Percentiles rank a stretch among this genome's conserved stretches.
These are phyloP conservation scores for Lasius platythorax DNA, from an alignment of 2,888 invertebrate species.

Conservation along the genomic window DNA sequence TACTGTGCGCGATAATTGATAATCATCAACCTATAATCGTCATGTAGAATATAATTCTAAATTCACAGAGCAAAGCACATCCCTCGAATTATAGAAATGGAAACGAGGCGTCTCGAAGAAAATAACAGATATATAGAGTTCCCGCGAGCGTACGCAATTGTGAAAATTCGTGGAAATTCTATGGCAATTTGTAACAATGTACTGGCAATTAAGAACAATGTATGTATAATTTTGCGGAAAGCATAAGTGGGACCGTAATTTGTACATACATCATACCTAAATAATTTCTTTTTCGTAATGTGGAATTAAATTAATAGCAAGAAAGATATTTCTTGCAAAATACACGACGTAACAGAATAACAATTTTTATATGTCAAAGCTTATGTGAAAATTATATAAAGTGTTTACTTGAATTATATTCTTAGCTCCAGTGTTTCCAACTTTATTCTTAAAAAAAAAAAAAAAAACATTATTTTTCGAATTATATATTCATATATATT, in stretches of 20 bases:
- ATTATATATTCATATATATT: background rate
- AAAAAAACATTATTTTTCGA: background rate
- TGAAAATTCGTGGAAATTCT: constrained; percentile 47
- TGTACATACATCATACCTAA: constrained; percentile 3
- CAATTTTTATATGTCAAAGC: background rate
- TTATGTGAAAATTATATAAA: constrained; percentile 1
- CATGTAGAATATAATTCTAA: constrained; percentile 33
- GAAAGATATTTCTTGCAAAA: constrained; percentile 18
- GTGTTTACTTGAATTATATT: background rate
- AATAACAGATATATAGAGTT: constrained; percentile 34
- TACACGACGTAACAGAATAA: background rate
- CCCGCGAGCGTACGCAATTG: constrained; percentile 14
- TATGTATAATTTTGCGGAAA: constrained; percentile 46
- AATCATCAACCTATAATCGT: constrained; percentile 40
- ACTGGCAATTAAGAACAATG: constrained; percentile 33
- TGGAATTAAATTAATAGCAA: constrained; percentile 26
- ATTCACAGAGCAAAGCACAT: constrained; percentile 29
- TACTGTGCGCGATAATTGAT: constrained; percentile 38
- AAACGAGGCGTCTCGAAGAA: constrained; percentile 30
- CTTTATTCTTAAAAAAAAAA: background rate
- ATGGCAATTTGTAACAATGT: constrained; percentile 34
- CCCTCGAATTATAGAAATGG: constrained; percentile 43
- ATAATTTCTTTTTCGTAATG: constrained; percentile 32
- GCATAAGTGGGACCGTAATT: constrained; percentile 27
- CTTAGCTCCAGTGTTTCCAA: background rate